These are phyloP conservation scores for Battus philenor DNA, from an alignment of 1,140 invertebrate genomes.

Conservation along the genomic window DNA sequence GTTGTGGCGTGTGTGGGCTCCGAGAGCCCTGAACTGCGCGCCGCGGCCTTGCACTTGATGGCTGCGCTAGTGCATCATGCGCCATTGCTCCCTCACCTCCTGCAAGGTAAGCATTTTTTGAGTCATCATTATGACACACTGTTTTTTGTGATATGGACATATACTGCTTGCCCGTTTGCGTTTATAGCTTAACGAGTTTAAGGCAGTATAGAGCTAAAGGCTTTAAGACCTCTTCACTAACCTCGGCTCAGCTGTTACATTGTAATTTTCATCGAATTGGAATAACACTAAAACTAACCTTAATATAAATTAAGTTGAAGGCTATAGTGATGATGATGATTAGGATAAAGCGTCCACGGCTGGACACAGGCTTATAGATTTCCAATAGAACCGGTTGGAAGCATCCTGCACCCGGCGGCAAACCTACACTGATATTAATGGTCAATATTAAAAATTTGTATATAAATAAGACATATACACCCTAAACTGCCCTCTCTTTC, in stretches of 20 bases:
- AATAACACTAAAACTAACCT: too few relatives aligned
- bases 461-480: too few relatives aligned
- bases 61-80: constrained; percentile 40
- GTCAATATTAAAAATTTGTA: too few relatives aligned
- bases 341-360: too few relatives aligned
- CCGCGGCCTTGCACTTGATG: constrained; percentile 39
- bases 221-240: background rate
- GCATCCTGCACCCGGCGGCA: too few relatives aligned
- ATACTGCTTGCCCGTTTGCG: background rate
- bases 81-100: constrained; percentile 47
- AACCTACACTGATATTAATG: too few relatives aligned
- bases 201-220: background rate
- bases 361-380: too few relatives aligned
- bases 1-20: constrained; percentile 24
- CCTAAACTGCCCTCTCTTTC: too few relatives aligned
- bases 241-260: background rate
- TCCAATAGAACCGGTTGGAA: too few relatives aligned
- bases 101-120: constrained; percentile 35
- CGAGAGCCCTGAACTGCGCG: constrained; percentile 32
- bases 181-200: background rate
- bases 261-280: background rate
- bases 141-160: too few relatives aligned
- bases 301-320: too few relatives aligned
- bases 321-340: too few relatives aligned
- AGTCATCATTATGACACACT: background rate